Evolutionary conservation across 2,888 invertebrate species (phyloP), one percentile per base, ranked within the genome.

Genomic region (Cryptocephalus moraei): DNA sequence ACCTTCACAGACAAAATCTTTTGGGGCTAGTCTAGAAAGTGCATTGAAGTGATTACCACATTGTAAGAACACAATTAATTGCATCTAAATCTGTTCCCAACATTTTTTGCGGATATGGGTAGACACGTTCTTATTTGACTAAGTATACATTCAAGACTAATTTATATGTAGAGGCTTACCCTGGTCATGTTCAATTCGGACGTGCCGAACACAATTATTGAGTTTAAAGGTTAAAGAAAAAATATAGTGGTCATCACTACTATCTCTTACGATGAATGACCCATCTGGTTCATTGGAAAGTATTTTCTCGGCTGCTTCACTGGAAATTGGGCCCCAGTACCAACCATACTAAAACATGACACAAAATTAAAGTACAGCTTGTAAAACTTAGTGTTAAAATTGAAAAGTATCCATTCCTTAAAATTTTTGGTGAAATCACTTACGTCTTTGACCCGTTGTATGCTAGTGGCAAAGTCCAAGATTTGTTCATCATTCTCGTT

Each of bases 301-400:
- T 53, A 93, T 85, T 72, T 90, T 91, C 69, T 93, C 93, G 1
- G 93, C 92, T 49, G 87, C 85, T 70, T 91, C 91, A 46, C 91
- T 88, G 22, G 91, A 89, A 62, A 93, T 80, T 33, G 92, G 91
- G 50, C 93, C 93, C 93, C 93, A 93, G 68, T 93, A 93, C 93
- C 93, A 93, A 39, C 91, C 92, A 67, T 88, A 91, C 91, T 91
- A 46, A 38, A 48, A 12, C 9, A 36, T 36, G 12, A 11, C 6
- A 36, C 36, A 36, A 34, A 34, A 4, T 12, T 36, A 11, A 36
- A 2, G 6, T 36, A 36, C n/a, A 36, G 6, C 6, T 36, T 4
- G 12, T 36, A 36, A 36, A 12, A 36, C 11, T 11, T 36, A 4
- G 36, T 12, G n/a, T 4, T 36, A 36, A 43, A 32, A 8, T 11